Base-by-base conservation (phyloP, 2,113 vertebrate genomes). In the Cyprinodon variegatus region DNA sequence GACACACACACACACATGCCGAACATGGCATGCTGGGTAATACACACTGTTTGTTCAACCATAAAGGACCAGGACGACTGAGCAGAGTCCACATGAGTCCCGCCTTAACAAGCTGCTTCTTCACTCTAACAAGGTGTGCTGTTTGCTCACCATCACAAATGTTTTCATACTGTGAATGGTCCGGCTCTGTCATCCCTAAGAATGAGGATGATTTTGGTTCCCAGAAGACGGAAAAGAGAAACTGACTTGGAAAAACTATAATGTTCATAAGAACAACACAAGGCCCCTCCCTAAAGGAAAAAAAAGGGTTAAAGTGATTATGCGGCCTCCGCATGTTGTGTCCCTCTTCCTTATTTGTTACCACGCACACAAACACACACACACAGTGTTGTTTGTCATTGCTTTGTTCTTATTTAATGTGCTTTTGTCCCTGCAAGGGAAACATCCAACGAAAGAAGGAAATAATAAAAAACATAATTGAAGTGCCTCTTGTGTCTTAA, bases 31-130 rank as follows among this genome's bases (percentile, higher is more conserved):
- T n/a, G 29, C 70, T 81, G 81, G 84, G 81, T 85, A 88, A 89
- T 81, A 75, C 74, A 81, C 37, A 61, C 69, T 90, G 86, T 92
- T 90, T 91, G 89, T 73, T 86, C 90, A 90, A 82, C 88, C 84
- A 91, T 90, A 89, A 88, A 91, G 76, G 75, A 72, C 70, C 61
- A 72, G 64, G 62, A 81, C 76, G 78, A 83, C 72, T 73, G 91
- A 89, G 74, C 90, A 91, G 74, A 92, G 84, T 91, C 85, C 90
- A 81, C 74, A 83, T 70, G 46, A 70, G 68, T 22, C 74, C 14
- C 11, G 41, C 63, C 13, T 43, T 83, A 82, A 86, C 22, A 61
- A 65, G 83, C 70, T 59, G 63, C 72, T 75, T 67, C 72, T 78
- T 62, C 22, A 12, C 67, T 61, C 50, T 65, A 67, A 81, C 61